Conservation (phyloP, 2,888 invertebrate species). For the Aphelenchoides bicaudatus region DNA sequence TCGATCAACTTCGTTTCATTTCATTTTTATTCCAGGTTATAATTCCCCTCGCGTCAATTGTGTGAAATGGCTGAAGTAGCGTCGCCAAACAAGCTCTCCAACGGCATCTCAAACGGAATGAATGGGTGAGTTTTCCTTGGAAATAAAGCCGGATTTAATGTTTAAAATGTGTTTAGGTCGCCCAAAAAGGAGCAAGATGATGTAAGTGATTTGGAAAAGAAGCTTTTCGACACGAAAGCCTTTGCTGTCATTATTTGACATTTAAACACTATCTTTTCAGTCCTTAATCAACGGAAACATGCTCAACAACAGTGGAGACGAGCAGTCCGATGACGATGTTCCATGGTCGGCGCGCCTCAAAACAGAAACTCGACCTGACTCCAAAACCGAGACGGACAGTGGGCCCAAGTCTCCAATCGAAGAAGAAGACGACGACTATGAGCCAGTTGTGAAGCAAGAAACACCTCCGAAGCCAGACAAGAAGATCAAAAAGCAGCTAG, state of each 20-base stretch:
- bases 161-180: too few relatives aligned
- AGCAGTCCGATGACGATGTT: slow-evolving; percentile 35
- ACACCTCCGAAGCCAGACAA: too few relatives aligned
- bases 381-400: slow-evolving; percentile 19
- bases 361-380: slow-evolving; percentile 22
- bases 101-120: neutral
- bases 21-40: neutral
- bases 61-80: slow-evolving; percentile 13
- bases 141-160: too few relatives aligned
- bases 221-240: neutral
- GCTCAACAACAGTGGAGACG: slow-evolving; percentile 7
- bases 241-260: neutral
- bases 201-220: neutral
- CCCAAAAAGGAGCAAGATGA: too few relatives aligned
- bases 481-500: too few relatives aligned
- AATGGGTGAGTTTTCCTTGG: neutral
- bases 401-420: slow-evolving; percentile 39
- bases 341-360: slow-evolving; percentile 36
- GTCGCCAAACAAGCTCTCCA: neutral
- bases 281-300: neutral
- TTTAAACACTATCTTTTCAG: neutral
- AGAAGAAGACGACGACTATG: slow-evolving; percentile 42
- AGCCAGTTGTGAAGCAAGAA: slow-evolving; percentile 33
- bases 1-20: neutral
- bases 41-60: neutral